phyloP scores from a whole-genome alignment of 2,797 vertebrate species.

The Mormyrus hasselquistii region DNA sequence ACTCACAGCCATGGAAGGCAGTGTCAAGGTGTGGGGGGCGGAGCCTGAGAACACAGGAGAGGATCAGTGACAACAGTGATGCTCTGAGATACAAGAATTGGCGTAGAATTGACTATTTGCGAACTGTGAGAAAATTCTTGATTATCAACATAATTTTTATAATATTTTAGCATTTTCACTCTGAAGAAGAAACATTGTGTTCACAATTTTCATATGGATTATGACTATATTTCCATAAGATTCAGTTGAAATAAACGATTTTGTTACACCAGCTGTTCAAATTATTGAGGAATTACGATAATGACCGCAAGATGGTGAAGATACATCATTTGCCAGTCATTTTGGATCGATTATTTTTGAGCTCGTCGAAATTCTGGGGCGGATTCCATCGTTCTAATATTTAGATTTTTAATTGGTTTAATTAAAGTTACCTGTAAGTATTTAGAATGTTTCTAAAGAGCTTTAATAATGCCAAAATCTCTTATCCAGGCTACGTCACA shows the following conservation, averaged over 20 bases:
- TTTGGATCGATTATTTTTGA: background rate
- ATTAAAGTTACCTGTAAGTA: background rate
- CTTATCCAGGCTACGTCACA: background rate
- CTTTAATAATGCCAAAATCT: background rate
- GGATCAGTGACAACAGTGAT: constrained; percentile 18
- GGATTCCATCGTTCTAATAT: background rate
- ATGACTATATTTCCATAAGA: background rate
- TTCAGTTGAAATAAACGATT: background rate
- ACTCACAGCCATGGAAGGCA: constrained; percentile 71
- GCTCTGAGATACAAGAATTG: background rate
- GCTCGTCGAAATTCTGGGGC: background rate
- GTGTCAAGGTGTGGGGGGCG: constrained; percentile 74
- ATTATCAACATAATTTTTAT: background rate
- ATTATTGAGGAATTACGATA: background rate
- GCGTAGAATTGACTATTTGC: background rate
- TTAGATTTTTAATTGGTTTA: background rate
- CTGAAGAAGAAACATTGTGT: background rate
- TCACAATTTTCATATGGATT: background rate
- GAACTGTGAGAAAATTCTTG: background rate
- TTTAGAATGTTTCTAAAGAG: background rate
- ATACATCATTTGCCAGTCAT: background rate
- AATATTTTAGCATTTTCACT: background rate
- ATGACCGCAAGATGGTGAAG: background rate
- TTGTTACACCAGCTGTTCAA: background rate
- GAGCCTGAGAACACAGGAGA: constrained; percentile 55